A percentile compares a stretch with the other conserved stretches of the same genome.
These are phyloP conservation scores for Enteromius anoplus DNA, from an alignment of 2,797 vertebrate genomes.

Conservation along the genomic window DNA sequence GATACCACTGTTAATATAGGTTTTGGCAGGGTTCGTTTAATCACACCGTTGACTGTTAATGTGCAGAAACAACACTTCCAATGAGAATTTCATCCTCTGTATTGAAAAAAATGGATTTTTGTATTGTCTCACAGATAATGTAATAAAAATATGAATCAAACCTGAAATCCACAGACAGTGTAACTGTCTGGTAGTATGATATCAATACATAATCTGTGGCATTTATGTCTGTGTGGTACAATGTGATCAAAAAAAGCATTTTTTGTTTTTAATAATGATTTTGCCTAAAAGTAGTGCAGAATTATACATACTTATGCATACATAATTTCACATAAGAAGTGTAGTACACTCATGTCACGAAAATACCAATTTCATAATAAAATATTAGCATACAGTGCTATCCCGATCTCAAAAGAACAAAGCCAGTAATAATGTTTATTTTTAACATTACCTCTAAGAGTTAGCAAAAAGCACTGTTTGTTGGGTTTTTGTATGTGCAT, in stretches of 20 bases:
- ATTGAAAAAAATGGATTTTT: not conserved
- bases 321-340: not conserved
- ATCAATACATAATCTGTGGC: not conserved
- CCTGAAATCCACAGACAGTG: not conserved
- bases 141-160: constrained; percentile 8
- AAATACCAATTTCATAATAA: not conserved
- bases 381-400: not conserved
- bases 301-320: not conserved
- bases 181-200: not conserved
- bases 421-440: not conserved
- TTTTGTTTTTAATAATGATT: not conserved
- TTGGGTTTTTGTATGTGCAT: not conserved
- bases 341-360: not conserved
- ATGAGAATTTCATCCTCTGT: constrained; percentile 18
- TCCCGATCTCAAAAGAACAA: not conserved
- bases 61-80: constrained; percentile 39
- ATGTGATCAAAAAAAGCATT: not conserved
- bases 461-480: not conserved
- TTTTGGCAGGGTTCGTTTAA: constrained; percentile 23
- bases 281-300: not conserved
- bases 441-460: not conserved
- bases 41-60: constrained; percentile 21
- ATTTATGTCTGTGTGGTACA: not conserved
- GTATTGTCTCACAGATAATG: constrained; percentile 20
- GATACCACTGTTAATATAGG: constrained; percentile 38